Percentiles rank a stretch among this genome's conserved stretches.
These are phyloP conservation scores for Periphyllus acericola DNA, from an alignment of 2,888 invertebrate species.

Conservation along the genomic window DNA sequence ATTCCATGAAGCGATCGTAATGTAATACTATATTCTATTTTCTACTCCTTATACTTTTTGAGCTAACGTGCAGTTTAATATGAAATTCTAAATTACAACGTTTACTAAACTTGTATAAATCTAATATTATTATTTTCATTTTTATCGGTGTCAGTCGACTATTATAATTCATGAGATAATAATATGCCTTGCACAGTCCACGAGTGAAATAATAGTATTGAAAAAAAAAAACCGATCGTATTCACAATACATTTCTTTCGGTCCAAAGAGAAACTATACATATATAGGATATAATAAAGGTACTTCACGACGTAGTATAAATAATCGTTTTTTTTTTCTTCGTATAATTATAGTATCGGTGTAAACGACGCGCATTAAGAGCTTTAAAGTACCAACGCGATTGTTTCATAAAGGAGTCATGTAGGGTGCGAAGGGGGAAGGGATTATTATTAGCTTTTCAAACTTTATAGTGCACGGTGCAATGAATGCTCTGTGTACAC, in stretches of 20 bases:
- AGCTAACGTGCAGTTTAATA: neutral
- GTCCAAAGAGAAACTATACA: neutral
- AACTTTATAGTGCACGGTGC: neutral
- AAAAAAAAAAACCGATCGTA: neutral
- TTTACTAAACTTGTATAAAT: neutral
- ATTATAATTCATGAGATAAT: conserved; percentile 26
- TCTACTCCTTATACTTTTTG: neutral
- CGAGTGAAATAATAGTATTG: conserved; percentile 1
- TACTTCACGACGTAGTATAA: neutral
- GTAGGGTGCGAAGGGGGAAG: neutral
- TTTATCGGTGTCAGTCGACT: neutral
- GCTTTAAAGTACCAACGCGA: neutral
- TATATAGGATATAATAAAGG: too few relatives aligned
- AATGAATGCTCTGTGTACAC: too few relatives aligned
- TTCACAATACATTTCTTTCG: neutral
- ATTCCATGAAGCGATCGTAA: neutral
- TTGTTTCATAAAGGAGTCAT: neutral
- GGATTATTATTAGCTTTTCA: neutral
- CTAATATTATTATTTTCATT: neutral
- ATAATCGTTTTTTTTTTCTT: conserved; percentile 5
- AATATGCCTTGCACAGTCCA: neutral
- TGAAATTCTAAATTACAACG: neutral
- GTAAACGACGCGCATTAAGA: conserved; percentile 1
- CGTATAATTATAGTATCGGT: conserved; percentile 16
- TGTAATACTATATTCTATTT: neutral